phyloP scores from a whole-genome alignment of 2,113 vertebrate species.

The Struthidea cinerea region DNA sequence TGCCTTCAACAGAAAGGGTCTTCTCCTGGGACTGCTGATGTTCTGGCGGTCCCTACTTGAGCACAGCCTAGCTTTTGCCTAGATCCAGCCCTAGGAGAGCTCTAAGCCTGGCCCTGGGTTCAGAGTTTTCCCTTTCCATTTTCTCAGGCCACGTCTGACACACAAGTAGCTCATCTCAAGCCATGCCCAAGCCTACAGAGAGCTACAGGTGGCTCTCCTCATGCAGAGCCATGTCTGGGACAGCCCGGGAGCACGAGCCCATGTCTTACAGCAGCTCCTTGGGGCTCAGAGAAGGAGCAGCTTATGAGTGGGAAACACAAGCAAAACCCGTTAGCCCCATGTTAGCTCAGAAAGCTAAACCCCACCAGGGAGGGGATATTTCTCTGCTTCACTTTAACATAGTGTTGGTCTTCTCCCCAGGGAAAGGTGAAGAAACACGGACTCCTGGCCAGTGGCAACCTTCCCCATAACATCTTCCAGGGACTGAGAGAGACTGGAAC shows the following conservation, averaged over 20 bases:
- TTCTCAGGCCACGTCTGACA: neutral
- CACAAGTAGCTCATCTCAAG: neutral
- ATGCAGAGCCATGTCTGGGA: neutral
- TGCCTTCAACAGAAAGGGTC: neutral
- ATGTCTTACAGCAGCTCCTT: neutral
- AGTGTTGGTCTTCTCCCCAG: neutral
- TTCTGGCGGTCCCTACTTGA: neutral
- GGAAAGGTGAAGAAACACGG: neutral
- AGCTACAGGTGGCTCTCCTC: neutral
- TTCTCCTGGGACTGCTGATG: neutral
- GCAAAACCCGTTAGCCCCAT: neutral
- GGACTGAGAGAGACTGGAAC: neutral
- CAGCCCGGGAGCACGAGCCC: accelerated
- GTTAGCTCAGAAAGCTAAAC: neutral
- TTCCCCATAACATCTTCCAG: neutral
- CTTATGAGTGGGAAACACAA: neutral
- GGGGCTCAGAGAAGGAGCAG: neutral
- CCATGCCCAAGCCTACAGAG: neutral
- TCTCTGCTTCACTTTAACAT: neutral
- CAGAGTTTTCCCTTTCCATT: neutral
- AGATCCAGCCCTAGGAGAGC: neutral
- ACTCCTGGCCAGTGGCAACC: neutral
- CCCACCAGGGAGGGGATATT: accelerated
- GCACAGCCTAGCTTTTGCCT: neutral
- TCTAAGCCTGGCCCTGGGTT: neutral